Percentiles rank a stretch among this genome's conserved stretches.
These are phyloP conservation scores for Tortricodes alternella DNA, from an alignment of 2,888 invertebrate genomes.

Conservation along the genomic window DNA sequence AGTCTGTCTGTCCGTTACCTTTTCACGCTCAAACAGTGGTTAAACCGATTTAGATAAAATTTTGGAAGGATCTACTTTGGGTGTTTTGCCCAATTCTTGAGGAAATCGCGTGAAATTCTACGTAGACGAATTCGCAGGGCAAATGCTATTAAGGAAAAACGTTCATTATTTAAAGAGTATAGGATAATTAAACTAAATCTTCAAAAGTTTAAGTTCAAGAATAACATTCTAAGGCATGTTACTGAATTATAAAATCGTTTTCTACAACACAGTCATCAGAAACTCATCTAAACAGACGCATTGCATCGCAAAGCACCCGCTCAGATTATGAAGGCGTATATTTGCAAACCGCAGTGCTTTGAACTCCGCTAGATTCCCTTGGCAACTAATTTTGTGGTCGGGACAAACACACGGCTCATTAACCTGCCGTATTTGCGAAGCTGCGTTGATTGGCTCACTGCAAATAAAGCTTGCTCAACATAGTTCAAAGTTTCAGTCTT, in stretches of 20 bases:
- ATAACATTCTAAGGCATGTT: not conserved
- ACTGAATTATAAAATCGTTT: not conserved
- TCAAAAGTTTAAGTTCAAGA: no score
- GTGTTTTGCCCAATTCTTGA: no score
- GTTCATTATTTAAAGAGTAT: no score
- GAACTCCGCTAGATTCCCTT: constrained; percentile 19
- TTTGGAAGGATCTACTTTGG: no score
- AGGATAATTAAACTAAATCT: no score
- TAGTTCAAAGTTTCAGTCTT: not conserved
- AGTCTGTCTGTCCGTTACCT: no score
- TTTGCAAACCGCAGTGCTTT: constrained; percentile 17
- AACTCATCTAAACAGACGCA: not conserved
- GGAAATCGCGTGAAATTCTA: no score
- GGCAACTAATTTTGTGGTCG: constrained; percentile 59
- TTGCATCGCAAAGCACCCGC: constrained; percentile 3
- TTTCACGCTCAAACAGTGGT: no score
- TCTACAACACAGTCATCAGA: not conserved
- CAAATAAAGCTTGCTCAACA: constrained; percentile 25
- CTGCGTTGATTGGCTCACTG: constrained; percentile 26
- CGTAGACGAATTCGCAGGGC: no score
- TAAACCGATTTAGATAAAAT: no score
- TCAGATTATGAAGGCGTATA: constrained; percentile 21
- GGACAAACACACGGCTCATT: constrained; percentile 60
- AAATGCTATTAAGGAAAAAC: no score
- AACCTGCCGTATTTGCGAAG: constrained; percentile 57